phyloP scores from a whole-genome alignment of 64 coral and sea anemone species.

The Cladopsammia gracilis region DNA sequence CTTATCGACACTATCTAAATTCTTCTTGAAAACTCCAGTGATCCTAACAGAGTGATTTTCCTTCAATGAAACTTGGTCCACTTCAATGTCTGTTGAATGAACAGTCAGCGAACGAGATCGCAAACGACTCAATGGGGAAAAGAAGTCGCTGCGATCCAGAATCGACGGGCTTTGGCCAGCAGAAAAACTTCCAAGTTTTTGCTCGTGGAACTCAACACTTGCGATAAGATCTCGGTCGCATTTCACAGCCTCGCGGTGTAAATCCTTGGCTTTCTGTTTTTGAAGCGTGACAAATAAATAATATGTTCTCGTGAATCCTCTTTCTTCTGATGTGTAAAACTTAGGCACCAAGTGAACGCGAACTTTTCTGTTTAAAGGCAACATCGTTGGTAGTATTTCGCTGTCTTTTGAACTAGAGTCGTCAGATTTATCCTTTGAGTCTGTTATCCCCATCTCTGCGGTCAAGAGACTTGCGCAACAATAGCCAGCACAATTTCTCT shows the following conservation, averaged over 20 bases:
- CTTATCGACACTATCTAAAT: not conserved
- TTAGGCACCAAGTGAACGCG: constrained; percentile 76
- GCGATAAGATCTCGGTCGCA: constrained; percentile 3
- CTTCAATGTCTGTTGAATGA: constrained; percentile 41
- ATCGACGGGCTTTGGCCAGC: not conserved
- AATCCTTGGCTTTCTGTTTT: not conserved
- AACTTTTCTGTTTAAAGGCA: constrained; percentile 45
- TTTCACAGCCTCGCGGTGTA: not conserved
- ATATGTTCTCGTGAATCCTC: constrained; percentile 53
- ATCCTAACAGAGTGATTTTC: constrained; percentile 69
- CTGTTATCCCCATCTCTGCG: not conserved
- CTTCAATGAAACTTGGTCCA: constrained; percentile 40
- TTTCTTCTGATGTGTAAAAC: constrained; percentile 72
- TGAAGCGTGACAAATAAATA: constrained; percentile 43
- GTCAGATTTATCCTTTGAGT: not conserved
- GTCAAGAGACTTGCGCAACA: not conserved
- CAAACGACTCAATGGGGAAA: not conserved
- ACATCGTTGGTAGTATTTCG: constrained; percentile 35
- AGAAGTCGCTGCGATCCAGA: not conserved
- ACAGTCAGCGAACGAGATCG: not conserved
- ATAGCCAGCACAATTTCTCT: not conserved
- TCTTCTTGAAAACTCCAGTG: constrained; percentile 34
- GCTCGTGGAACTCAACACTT: constrained; percentile 54
- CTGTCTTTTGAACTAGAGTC: not conserved
- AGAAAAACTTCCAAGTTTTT: not conserved